A percentile compares a stretch with the other conserved stretches of the same genome.
Conservation (phyloP, 2,888 invertebrate genomes). For the Caenorhabditis zanzibari region DNA sequence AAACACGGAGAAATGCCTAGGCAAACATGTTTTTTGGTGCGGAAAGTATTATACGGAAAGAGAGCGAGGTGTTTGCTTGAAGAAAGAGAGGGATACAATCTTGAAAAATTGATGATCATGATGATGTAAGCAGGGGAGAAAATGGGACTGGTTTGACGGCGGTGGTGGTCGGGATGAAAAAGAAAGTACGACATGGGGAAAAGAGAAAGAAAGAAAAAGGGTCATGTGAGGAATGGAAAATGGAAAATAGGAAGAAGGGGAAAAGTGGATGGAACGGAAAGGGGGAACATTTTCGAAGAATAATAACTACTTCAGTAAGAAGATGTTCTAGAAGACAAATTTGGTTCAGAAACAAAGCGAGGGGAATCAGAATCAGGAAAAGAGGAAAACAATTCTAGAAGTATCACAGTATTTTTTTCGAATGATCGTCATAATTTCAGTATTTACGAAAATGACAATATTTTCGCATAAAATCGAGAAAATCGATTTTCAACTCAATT, state of each 20-base stretch:
- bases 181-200: constrained; percentile 1
- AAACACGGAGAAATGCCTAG: constrained; percentile 26
- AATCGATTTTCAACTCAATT: no score
- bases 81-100: constrained; percentile 50
- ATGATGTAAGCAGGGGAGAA: constrained; percentile 53
- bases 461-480: no score
- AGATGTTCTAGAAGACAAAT: neutral
- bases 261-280: neutral
- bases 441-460: no score
- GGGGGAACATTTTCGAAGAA: neutral
- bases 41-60: constrained; percentile 18
- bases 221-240: constrained; percentile 30
- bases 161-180: neutral
- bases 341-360: no score
- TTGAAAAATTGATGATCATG: constrained; percentile 49
- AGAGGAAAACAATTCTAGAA: no score
- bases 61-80: constrained; percentile 58
- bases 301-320: no score
- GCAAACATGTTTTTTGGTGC: constrained; percentile 59
- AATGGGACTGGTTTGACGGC: constrained; percentile 37
- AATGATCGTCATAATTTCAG: no score
- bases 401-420: no score
- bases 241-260: neutral
- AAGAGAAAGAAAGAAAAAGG: constrained; percentile 5
- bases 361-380: no score